Evolutionary conservation across 2,888 invertebrate genomes (phyloP).

Genomic region (Cantharis lateralis): DNA sequence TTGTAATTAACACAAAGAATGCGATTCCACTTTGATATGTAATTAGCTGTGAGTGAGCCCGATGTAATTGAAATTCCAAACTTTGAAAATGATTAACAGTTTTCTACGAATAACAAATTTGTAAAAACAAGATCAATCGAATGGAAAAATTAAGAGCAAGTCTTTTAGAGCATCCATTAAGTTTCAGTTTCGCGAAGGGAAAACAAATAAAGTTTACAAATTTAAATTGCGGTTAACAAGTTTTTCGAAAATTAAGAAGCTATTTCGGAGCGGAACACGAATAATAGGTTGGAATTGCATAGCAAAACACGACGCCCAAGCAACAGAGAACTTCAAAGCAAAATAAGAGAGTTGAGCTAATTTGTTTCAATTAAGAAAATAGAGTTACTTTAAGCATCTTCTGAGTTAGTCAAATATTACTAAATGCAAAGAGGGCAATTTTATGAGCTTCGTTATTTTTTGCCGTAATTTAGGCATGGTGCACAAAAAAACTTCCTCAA

Average conservation of each 20-base stretch:
- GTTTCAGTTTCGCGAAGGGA: conserved; percentile 37
- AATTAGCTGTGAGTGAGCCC: conserved; percentile 49
- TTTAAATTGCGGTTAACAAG: conserved; percentile 55
- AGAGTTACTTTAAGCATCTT: conserved; percentile 49
- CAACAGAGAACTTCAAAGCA: conserved; percentile 50
- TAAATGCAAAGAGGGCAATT: conserved; percentile 20
- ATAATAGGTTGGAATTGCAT: conserved; percentile 49
- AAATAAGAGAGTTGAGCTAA: conserved; percentile 45
- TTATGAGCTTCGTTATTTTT: conserved; percentile 11
- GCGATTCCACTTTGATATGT: conserved; percentile 50
- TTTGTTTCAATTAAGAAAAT: conserved; percentile 54
- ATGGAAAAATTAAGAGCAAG: not conserved
- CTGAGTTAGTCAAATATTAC: conserved; percentile 30
- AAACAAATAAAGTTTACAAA: conserved; percentile 53
- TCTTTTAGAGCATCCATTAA: not conserved
- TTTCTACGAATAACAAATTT: conserved; percentile 27
- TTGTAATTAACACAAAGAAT: conserved; percentile 52
- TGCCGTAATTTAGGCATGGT: not conserved
- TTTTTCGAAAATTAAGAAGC: conserved; percentile 54
- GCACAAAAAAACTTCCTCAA: conserved; percentile 13
- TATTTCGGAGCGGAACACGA: conserved; percentile 51
- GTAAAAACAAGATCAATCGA: conserved; percentile 4
- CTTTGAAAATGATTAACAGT: conserved; percentile 41
- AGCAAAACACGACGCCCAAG: conserved; percentile 39
- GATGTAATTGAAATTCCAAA: conserved; percentile 50